These are phyloP conservation scores for Nothura maculosa DNA, from an alignment of 2,797 vertebrate genomes.

Conservation along the genomic window DNA sequence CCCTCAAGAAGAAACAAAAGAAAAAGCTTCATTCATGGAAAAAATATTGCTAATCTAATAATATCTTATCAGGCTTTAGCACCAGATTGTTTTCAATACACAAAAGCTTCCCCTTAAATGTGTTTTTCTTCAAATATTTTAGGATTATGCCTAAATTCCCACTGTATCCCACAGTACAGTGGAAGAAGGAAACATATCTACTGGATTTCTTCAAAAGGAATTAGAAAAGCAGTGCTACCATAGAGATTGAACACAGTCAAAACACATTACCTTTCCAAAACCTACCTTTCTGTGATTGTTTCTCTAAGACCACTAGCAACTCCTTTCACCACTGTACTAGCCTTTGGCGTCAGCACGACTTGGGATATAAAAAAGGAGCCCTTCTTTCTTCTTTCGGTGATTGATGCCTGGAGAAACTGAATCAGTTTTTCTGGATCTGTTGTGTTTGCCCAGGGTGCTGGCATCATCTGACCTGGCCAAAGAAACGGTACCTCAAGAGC, in stretches of 20 bases:
- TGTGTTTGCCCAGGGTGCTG: slow-evolving; percentile 96
- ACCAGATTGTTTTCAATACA: not conserved
- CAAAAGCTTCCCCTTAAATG: not conserved
- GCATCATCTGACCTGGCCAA: slow-evolving; percentile 99
- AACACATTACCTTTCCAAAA: not conserved
- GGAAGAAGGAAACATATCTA: not conserved
- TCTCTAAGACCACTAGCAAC: slow-evolving; percentile 97
- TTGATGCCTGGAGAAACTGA: slow-evolving; percentile 95
- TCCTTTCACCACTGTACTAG: slow-evolving; percentile 97
- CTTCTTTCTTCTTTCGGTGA: slow-evolving; percentile 95
- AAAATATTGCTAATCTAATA: not conserved
- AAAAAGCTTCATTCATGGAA: not conserved
- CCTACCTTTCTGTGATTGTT: slow-evolving; percentile 96
- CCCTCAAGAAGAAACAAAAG: not conserved
- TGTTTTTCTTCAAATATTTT: not conserved
- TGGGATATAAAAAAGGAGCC: slow-evolving; percentile 98
- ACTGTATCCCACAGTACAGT: not conserved
- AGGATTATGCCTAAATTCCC: not conserved
- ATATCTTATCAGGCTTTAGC: not conserved
- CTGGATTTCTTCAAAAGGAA: not conserved
- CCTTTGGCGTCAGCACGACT: slow-evolving; percentile 97
- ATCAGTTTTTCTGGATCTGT: slow-evolving; percentile 97
- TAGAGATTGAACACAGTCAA: not conserved
- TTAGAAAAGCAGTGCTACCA: not conserved
- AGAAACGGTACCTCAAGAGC: slow-evolving; percentile 96